Evolutionary conservation across 2,888 invertebrate genomes (phyloP), one percentile per base, ranked within the genome.

Genomic region (Cheilosia urbana): DNA sequence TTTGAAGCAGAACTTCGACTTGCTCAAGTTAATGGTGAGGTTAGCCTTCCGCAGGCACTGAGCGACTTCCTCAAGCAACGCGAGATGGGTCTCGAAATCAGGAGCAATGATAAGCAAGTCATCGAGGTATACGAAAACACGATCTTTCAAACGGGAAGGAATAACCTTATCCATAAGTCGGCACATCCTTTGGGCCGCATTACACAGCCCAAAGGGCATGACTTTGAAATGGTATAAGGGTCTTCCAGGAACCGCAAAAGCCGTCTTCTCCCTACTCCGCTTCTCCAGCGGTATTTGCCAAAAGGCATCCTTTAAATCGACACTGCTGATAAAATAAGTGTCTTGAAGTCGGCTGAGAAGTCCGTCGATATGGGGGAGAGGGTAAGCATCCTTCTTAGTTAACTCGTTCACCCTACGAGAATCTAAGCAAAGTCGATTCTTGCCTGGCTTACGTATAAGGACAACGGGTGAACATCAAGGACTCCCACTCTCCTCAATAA

Each of bases 401-500:
- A 89, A 88, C 0, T 27, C 19, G 45, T n/a, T n/a, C n/a, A n/a
- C n/a, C n/a, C n/a, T n/a, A n/a, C n/a, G n/a, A n/a, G n/a, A 89
- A 47, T 90, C 89, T 0, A 90, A 79, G 42, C 89, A 89, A 15
- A 89, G 88, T 0, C 89, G 57, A 30, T 87, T 88, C 17, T 87
- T 88, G 0, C 88, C 88, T 6, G 85, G 75, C 60, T 90, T 90
- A 0, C 88, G 0, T 90, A 89, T 45, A 6, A 45, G 45, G 15
- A 45, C 30, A 30, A 30, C 30, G 9, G 30, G 9, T 9, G 30
- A 30, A 30, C 9, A 30, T 9, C 30, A 30, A 30, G 30, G 30
- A 30, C 45, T 90, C 4, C 82, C 73, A 0, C 45, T 57, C 30
- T 57, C 69, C 13, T 69, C 69, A 15, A 57, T 69, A 4, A 69